Percentiles rank a stretch among this genome's conserved stretches.
Conservation (phyloP, 2,888 invertebrate species). For the Aphidoletes aphidimyza region DNA sequence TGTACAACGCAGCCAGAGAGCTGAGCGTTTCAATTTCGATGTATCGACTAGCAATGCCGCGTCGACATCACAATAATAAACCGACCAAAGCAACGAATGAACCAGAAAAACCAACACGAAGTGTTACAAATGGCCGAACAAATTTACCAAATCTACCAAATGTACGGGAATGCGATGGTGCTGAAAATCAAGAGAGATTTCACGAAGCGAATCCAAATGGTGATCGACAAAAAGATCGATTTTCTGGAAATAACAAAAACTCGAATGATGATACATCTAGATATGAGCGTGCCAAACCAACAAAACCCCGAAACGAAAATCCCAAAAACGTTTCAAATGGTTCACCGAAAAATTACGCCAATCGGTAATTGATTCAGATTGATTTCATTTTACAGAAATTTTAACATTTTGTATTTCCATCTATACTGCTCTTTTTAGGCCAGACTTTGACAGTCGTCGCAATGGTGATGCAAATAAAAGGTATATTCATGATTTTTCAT, state of each 20-base stretch:
- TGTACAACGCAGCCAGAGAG: conserved; percentile 69
- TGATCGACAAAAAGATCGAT: not conserved
- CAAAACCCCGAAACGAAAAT: not conserved
- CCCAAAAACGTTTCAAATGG: not conserved
- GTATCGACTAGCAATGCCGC: conserved; percentile 66
- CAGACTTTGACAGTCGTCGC: not conserved
- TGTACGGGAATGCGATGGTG: not conserved
- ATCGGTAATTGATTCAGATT: not conserved
- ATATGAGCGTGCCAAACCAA: conserved; percentile 5
- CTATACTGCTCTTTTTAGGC: not conserved
- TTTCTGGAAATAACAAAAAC: not conserved
- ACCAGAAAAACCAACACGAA: not conserved
- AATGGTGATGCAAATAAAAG: not conserved
- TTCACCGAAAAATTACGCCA: not conserved
- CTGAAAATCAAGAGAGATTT: not conserved
- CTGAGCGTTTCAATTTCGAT: conserved; percentile 72
- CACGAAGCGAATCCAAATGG: not conserved
- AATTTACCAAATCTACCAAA: not conserved
- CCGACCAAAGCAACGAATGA: not conserved
- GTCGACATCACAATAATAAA: conserved; percentile 56
- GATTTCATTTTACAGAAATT: not conserved
- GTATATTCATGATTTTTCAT: not conserved
- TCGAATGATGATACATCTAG: not conserved
- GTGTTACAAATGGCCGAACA: not conserved
- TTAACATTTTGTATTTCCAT: not conserved